phyloP scores from a whole-genome alignment of 2,797 vertebrate genomes.

The Merluccius polli region DNA sequence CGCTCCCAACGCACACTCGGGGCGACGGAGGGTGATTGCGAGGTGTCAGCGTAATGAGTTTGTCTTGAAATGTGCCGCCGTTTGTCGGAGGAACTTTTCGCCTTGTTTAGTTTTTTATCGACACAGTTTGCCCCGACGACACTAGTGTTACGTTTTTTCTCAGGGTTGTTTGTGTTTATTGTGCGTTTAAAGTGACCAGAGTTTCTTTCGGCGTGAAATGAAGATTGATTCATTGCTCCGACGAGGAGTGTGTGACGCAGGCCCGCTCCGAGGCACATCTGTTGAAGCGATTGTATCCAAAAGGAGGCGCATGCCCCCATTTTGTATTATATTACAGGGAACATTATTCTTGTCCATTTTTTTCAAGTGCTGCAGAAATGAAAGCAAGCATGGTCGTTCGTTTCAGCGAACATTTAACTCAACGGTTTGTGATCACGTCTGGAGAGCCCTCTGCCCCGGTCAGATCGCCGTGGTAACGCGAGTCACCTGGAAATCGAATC shows the following conservation, averaged over 20 bases:
- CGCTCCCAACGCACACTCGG: slow-evolving; percentile 83
- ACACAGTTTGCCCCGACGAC: too few relatives aligned
- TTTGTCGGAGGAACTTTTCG: slow-evolving; percentile 68
- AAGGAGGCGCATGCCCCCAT: neutral
- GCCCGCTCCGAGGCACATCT: too few relatives aligned
- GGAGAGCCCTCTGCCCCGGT: neutral
- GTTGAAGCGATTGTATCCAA: neutral
- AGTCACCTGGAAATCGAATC: neutral
- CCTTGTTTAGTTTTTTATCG: neutral
- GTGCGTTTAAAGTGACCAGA: neutral
- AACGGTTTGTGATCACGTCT: too few relatives aligned
- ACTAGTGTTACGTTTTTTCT: neutral
- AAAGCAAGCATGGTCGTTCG: neutral
- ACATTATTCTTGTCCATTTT: too few relatives aligned
- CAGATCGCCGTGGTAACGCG: neutral
- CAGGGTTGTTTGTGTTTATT: neutral
- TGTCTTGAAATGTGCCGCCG: slow-evolving; percentile 83
- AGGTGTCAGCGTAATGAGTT: slow-evolving; percentile 51
- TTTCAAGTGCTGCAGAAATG: neutral
- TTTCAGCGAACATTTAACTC: neutral
- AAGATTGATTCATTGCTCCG: neutral
- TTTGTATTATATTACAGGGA: neutral
- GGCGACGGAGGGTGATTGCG: slow-evolving; percentile 75
- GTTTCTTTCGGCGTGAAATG: neutral
- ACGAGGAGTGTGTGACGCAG: too few relatives aligned